Evolutionary conservation across 2,797 vertebrate species (phyloP).

Genomic region (Chromobotia macracanthus): DNA sequence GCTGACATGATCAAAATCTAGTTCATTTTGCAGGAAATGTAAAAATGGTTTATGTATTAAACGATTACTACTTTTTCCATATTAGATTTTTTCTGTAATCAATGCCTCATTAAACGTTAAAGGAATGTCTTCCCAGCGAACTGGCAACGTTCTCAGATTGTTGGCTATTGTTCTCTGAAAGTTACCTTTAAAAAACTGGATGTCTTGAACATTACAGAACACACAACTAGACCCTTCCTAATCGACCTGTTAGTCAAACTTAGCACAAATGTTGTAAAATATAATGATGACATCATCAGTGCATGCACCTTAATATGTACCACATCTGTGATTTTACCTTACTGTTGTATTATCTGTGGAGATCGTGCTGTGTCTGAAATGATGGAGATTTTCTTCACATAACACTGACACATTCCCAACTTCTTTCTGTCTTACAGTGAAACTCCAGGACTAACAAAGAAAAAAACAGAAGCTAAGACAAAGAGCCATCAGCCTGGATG

Average conservation of each 20-base stretch:
- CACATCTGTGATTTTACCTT: background rate
- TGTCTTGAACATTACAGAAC: too few species aligned
- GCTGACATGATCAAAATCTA: background rate
- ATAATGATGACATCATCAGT: background rate
- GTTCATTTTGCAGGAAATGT: background rate
- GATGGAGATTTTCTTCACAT: background rate
- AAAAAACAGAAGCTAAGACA: conserved; percentile 36
- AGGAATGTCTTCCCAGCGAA: too few species aligned
- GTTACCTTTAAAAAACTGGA: too few species aligned
- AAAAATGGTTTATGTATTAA: background rate
- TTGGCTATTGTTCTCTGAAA: too few species aligned
- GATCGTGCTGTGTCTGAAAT: too few species aligned
- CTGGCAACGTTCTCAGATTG: too few species aligned
- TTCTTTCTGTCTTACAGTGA: conserved; percentile 55
- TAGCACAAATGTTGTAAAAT: background rate
- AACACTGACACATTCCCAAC: conserved; percentile 27
- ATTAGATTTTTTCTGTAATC: too few species aligned
- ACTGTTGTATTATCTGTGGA: too few species aligned
- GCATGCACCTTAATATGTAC: background rate
- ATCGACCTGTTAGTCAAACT: background rate
- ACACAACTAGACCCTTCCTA: too few species aligned
- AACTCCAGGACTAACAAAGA: conserved; percentile 46
- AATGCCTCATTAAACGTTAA: too few species aligned
- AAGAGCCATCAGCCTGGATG: conserved; percentile 42
- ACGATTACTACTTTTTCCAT: too few species aligned